A percentile compares a stretch with the other conserved stretches of the same genome.
Evolutionary conservation across 2,113 vertebrate species (phyloP).

Genomic region (Rhinoderma darwinii): DNA sequence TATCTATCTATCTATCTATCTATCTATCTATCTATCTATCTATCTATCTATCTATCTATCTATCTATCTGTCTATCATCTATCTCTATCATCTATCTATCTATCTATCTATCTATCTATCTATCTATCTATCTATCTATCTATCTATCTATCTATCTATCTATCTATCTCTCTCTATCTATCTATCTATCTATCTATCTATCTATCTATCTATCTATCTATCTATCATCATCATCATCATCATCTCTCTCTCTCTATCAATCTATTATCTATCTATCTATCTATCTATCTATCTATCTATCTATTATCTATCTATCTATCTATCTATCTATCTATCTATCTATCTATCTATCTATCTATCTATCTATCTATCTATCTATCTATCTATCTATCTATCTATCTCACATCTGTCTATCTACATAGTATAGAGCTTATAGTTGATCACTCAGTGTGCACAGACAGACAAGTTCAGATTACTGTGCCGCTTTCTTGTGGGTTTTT

Average conservation of each 20-base stretch:
- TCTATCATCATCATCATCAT: neutral
- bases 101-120: slow-evolving; percentile 4
- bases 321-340: neutral
- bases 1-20: neutral
- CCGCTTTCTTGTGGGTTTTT: slow-evolving; percentile 27
- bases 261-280: neutral
- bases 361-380: neutral
- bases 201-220: neutral
- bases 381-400: neutral
- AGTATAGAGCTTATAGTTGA: neutral
- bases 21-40: neutral
- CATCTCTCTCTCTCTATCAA: neutral
- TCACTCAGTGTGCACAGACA: neutral
- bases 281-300: neutral
- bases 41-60: neutral
- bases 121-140: neutral
- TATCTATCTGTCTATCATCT: neutral
- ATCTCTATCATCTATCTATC: neutral
- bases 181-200: neutral
- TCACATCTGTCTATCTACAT: neutral
- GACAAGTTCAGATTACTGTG: slow-evolving; percentile 24
- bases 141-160: neutral
- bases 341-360: neutral
- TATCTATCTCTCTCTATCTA: neutral
- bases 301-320: neutral